Evolutionary conservation across 2,797 vertebrate species (phyloP), one percentile per base, ranked within the genome.

Genomic region (Peromyscus melanophrys): DNA sequence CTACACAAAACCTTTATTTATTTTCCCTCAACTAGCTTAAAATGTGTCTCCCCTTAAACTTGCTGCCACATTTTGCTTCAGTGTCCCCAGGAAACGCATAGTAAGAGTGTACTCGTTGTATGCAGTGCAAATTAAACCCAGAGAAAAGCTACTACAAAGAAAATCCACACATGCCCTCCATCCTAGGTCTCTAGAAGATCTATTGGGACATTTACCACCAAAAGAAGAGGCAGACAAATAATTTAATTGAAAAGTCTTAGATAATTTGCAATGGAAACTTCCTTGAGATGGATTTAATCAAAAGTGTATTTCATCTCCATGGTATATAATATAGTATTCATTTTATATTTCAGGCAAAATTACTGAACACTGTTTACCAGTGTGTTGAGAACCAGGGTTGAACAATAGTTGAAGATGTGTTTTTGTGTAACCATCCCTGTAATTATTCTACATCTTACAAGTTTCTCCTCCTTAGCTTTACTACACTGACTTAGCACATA

Each of bases 61-160:
- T 16, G 49, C 67, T 43, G 93, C 85, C 96, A 46, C 52, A 73
- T 78, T 90, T 95, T 88, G 84, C 89, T 90, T 78, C 84, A 94
- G 73, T 34, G 85, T 67, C 96, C 82, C 95, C 93, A 95, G 96
- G 77, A 94, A 90, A 88, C 1, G 19, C 9, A 83, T 63, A 84
- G 67, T 19, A 94, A 59, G 96, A 76, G 59, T 87, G 19, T 77
- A 83, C 46, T 96, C 46, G 76, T 89, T 14, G 17, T 90, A 83
- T 59, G 29, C 7, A 93, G 76, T 19, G 1, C 25, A 92, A 75
- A 76, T 89, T 89, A 93, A 98, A 94, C 34, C 91, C 93, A 96
- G 97, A 87, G 1, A 80, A 75, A 94, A 95, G 81, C 96, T 96
- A 55, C 57, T 94, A 34, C 46, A 97, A 92, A 87, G 76, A 95